Base-by-base conservation (phyloP, 1,140 invertebrate species). In the Ylistrum balloti region DNA sequence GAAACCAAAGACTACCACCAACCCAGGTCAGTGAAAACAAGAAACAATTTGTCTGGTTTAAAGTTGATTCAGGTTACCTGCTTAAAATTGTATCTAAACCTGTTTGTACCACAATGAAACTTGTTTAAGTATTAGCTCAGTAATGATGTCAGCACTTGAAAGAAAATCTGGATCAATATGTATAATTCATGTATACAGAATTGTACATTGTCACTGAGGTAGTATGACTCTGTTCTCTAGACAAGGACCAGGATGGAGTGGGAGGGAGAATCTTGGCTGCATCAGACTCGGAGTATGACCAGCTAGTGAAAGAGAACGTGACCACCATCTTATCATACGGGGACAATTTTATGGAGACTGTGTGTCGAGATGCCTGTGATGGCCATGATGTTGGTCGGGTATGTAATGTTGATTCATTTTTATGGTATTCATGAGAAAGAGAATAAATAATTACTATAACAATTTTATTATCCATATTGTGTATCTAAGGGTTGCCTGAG, bases 361-460 rank as follows among this genome's bases (percentile, higher is more conserved):
- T 99, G 34, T 98, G 98, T 93, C 97, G 98, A 89, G 98, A 99
- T 96, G 98, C 98, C 90, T 98, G 98, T 13, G 98, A 98, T 20
- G 98, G 98, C 0, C 98, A 99, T 95, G 98, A 99, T 94, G 97
- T 99, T 32, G 98, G 98, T 94, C 97, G 98, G 94, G 97, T 97
- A 92, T 94, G 95, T 95, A 33, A 9, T n/a, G n/a, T n/a, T n/a
- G n/a, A n/a, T n/a, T n/a, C n/a, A n/a, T n/a, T n/a, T n/a, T n/a
- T n/a, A n/a, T n/a, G n/a, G n/a, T n/a, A n/a, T 38, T 87, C 48
- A 74, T 5, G 17, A 22, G 13, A 38, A 7, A 38, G 35, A 38
- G 35, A 38, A 38, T 38, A 38, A 7, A 38, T 38, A 13, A 38
- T 38, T 38, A 7, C 5, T 38, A 38, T 38, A n/a, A n/a, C n/a